phyloP scores from a whole-genome alignment of 2,797 vertebrate genomes.

The Eulemur albifrons region DNA sequence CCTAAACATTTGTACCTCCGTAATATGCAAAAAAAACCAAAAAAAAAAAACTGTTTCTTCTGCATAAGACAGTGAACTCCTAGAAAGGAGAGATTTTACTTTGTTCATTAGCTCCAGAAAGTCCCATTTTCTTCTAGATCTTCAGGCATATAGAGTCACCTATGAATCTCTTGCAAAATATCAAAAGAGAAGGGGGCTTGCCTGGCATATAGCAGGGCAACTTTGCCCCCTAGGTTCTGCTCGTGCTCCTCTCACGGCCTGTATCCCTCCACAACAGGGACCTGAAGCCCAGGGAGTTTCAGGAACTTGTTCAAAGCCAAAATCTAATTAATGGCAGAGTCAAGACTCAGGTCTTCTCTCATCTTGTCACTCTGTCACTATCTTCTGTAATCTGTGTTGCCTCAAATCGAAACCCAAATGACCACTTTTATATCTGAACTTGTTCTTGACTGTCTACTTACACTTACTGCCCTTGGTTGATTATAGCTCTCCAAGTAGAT shows the following conservation, averaged over 20 bases:
- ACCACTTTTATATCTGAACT: not conserved
- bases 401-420: not conserved
- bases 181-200: not conserved
- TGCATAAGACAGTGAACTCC: not conserved
- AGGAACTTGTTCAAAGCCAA: not conserved
- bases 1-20: too few relatives aligned
- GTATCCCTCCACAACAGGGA: not conserved
- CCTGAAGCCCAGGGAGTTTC: not conserved
- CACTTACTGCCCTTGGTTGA: not conserved
- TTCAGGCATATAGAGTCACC: not conserved
- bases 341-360: not conserved
- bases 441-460: not conserved
- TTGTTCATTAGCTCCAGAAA: not conserved
- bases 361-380: not conserved
- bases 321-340: not conserved
- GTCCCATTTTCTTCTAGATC: not conserved
- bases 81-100: not conserved
- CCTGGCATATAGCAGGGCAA: not conserved
- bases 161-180: not conserved
- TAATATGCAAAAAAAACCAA: too few relatives aligned
- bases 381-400: not conserved
- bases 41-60: not conserved
- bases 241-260: not conserved
- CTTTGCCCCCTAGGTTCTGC: not conserved
- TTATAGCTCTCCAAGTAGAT: not conserved